These are phyloP conservation scores for Meles meles DNA, from an alignment of 2,113 vertebrate species.

Conservation along the genomic window DNA sequence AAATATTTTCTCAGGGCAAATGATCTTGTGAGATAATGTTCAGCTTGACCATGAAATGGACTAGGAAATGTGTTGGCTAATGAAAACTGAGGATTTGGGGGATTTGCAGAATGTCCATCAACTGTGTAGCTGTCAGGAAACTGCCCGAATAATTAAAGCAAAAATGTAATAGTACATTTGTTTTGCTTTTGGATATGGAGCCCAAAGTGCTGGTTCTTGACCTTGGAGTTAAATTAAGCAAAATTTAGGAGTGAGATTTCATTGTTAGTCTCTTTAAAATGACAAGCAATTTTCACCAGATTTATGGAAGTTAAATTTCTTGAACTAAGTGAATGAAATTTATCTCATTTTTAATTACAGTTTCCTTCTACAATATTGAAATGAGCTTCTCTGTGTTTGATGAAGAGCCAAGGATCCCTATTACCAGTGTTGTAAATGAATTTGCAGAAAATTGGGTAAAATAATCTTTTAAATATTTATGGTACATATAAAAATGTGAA, in stretches of 20 bases:
- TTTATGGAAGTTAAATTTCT: slow-evolving; percentile 28
- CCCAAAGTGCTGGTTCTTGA: background rate
- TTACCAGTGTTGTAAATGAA: slow-evolving; percentile 66
- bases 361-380: slow-evolving; percentile 75
- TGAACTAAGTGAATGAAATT: slow-evolving; percentile 44
- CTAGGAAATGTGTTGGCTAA: background rate
- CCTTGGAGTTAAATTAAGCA: slow-evolving; percentile 5
- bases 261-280: slow-evolving; percentile 31
- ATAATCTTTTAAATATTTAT: slow-evolving; percentile 54
- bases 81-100: background rate
- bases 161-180: background rate
- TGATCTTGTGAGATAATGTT: background rate
- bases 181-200: slow-evolving; percentile 27
- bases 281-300: background rate
- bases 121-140: background rate
- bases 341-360: slow-evolving; percentile 71
- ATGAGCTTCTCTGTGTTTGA: slow-evolving; percentile 73
- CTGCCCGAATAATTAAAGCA: background rate
- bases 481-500: background rate
- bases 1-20: slow-evolving; percentile 12
- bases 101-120: background rate
- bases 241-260: slow-evolving; percentile 28
- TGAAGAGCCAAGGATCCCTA: slow-evolving; percentile 34
- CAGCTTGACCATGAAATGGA: background rate
- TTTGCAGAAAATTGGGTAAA: slow-evolving; percentile 77